phyloP scores from a whole-genome alignment of 2,113 vertebrate species.

The Hemicordylus capensis region DNA sequence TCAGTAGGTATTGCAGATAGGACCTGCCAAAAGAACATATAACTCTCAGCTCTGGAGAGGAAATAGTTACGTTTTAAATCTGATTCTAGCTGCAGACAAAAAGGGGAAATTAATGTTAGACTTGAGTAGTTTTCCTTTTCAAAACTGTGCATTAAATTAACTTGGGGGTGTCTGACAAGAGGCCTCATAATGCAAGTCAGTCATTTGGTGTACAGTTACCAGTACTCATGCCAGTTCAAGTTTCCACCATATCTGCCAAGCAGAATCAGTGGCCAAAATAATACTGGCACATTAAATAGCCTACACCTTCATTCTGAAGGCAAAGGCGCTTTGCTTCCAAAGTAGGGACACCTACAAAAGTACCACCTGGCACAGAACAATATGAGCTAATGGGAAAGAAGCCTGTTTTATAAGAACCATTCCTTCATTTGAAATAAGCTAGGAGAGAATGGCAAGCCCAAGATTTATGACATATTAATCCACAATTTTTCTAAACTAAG shows the following conservation, averaged over 20 bases:
- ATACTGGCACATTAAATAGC: conserved; percentile 22
- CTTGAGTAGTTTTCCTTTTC: neutral
- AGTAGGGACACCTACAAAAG: conserved; percentile 37
- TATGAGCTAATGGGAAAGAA: conserved; percentile 9
- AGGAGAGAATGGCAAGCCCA: neutral
- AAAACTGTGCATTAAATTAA: neutral
- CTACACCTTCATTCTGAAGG: conserved; percentile 25
- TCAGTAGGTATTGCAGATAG: neutral
- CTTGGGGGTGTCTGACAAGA: neutral
- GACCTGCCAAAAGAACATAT: neutral
- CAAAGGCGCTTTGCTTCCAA: conserved; percentile 54
- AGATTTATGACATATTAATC: conserved; percentile 1
- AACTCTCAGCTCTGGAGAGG: neutral
- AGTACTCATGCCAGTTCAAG: neutral
- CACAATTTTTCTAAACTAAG: neutral
- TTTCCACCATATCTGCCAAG: conserved; percentile 28
- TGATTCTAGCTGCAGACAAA: neutral
- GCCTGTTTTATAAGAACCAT: conserved; percentile 3
- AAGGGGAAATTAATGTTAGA: neutral
- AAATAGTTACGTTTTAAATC: neutral
- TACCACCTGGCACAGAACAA: conserved; percentile 13
- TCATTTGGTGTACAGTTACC: neutral
- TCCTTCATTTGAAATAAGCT: conserved; percentile 34
- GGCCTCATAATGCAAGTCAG: neutral
- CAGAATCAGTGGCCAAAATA: conserved; percentile 10